Evolutionary conservation across 2,888 invertebrate species (phyloP).

Genomic region (Rhorus exstirpatorius): DNA sequence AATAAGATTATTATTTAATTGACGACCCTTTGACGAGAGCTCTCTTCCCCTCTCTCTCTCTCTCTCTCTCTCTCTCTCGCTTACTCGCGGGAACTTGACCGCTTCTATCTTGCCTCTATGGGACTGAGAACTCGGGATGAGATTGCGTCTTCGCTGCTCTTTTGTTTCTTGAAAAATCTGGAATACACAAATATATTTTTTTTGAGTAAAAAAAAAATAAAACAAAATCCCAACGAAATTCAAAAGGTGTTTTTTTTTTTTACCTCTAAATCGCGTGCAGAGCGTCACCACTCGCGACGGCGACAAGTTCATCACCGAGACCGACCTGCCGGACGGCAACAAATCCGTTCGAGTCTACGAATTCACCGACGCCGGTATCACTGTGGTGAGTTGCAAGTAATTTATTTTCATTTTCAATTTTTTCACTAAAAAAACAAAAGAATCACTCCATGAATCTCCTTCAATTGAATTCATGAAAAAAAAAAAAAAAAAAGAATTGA

Average conservation of each 20-base stretch:
- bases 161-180: background rate
- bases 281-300: constrained; percentile 80
- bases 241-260: background rate
- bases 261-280: constrained; percentile 74
- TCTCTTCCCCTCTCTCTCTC: too few relatives aligned
- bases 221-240: background rate
- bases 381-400: constrained; percentile 79
- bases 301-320: constrained; percentile 79
- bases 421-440: constrained; percentile 15
- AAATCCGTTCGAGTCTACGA: constrained; percentile 81
- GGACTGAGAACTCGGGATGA: background rate
- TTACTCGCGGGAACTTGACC: background rate
- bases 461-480: too few relatives aligned
- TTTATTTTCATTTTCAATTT: background rate
- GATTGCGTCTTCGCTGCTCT: too few relatives aligned
- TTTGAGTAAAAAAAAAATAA: background rate
- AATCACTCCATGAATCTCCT: too few relatives aligned
- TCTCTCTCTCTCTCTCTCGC: too few relatives aligned
- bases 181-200: background rate
- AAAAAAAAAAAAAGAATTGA: background rate
- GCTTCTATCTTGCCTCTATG: background rate
- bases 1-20: constrained; percentile 57
- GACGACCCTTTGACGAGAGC: constrained; percentile 16
- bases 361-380: constrained; percentile 82
- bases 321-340: constrained; percentile 77